Evolutionary conservation across 2,888 invertebrate genomes (phyloP), one percentile per base, ranked within the genome.

Genomic region (Calephelis perditalis): DNA sequence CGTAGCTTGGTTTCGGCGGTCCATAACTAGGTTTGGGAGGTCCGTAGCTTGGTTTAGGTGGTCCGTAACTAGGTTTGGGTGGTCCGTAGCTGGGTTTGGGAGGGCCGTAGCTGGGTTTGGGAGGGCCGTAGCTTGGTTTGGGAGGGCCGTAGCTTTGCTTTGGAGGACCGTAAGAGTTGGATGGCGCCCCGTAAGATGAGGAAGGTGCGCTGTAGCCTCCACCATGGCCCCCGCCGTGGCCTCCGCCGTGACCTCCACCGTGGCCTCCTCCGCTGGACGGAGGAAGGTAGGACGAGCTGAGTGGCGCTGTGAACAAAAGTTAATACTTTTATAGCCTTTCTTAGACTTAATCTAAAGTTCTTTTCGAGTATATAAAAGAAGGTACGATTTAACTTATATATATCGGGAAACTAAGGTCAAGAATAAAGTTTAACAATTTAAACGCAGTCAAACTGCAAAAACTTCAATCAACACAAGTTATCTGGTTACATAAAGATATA

Each of bases 241-340:
- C 49, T 0, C 73, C 52, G 87, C 73, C 79, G 73, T 40, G 86
- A 59, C 45, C 65, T 35, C 45, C 70, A 61, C 44, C 70, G 66
- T 52, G 52, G 10, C 58, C 80, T 37, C 68, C 63, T 37, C 68
- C 63, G 47, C 75, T 49, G 69, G 92, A 91, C 26, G 93, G 93
- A 49, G 93, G 93, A 61, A 92, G 83, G 73, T 93, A 93, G 58
- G 89, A 92, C n/a, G 91, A 89, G 61, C 90, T 87, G 69, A 92
- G 68, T 47, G 92, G 92, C 45, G 92, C 92, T 92, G 84, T 65
- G 68, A 78, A 75, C 67, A 81, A 70, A 60, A 70, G 68, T 57
- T 77, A 71, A 15, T 67, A 71, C 70, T 66, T 43, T 60, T 43
- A 43, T n/a, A 40, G 8, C 1, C 40, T 40, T 40, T 40, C 40